These are phyloP conservation scores for Macrosteles quadrilineatus DNA, from an alignment of 1,140 invertebrate species.

Conservation along the genomic window DNA sequence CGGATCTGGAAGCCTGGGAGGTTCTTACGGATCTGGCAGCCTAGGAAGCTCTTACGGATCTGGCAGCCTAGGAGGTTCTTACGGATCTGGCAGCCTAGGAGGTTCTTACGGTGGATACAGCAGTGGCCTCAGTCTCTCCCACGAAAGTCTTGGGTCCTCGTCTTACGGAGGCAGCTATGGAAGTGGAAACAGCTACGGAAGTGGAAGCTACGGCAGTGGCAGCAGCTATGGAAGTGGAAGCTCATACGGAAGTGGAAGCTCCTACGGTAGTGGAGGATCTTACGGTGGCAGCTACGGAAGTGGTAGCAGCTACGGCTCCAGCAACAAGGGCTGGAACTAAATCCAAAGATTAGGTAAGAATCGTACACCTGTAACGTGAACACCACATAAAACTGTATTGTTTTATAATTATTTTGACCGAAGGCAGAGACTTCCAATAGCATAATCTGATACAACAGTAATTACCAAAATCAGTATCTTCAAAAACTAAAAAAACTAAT, in stretches of 20 bases:
- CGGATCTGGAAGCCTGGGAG: not conserved
- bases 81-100: constrained; percentile 17
- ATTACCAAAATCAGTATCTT: too few relatives aligned
- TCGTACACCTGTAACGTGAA: too few relatives aligned
- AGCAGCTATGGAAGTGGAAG: too few relatives aligned
- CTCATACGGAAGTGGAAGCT: not conserved
- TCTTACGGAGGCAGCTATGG: constrained; percentile 13
- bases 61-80: not conserved
- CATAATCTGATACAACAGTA: too few relatives aligned
- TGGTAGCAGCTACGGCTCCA: not conserved
- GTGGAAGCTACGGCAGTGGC: not conserved
- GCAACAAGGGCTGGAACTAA: constrained; percentile 12
- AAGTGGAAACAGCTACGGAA: too few relatives aligned
- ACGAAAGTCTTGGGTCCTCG: not conserved
- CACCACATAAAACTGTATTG: too few relatives aligned
- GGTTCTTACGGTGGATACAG: constrained; percentile 7
- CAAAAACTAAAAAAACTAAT: too few relatives aligned
- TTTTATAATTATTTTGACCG: too few relatives aligned
- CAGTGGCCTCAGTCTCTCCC: not conserved
- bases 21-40: not conserved
- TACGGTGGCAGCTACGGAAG: constrained; percentile 18
- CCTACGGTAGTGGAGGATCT: not conserved
- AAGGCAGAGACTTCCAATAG: too few relatives aligned
- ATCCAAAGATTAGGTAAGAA: not conserved
- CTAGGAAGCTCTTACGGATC: not conserved